Evolutionary conservation across 2,797 vertebrate species (phyloP).

Genomic region (Brachymystax lenok): DNA sequence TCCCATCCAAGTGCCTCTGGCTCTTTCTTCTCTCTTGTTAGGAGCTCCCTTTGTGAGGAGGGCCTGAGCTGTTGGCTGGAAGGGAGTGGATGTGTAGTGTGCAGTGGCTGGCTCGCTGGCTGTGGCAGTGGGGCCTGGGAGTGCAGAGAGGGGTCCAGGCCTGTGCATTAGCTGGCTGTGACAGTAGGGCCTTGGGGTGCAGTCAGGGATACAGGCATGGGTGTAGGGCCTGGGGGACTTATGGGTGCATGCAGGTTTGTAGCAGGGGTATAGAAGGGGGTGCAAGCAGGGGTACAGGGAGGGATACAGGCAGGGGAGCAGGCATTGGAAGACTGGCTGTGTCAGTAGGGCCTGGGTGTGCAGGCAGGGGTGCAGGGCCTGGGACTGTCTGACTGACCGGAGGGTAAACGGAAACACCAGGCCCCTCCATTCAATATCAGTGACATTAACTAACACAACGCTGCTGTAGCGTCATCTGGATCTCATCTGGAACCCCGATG

Average conservation of each 20-base stretch:
- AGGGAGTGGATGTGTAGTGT: constrained; percentile 63
- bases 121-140: constrained; percentile 75
- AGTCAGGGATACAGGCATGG: not conserved
- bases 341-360: no score
- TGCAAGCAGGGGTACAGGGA: constrained; percentile 51
- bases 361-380: constrained; percentile 13
- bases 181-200: not conserved
- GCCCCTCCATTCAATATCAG: constrained; percentile 79
- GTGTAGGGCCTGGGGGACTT: no score
- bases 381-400: constrained; percentile 7
- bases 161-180: constrained; percentile 5
- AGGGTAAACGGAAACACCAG: constrained; percentile 39
- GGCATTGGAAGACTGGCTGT: no score
- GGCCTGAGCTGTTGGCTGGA: constrained; percentile 77
- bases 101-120: constrained; percentile 74
- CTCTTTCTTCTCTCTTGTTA: constrained; percentile 76
- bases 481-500: constrained; percentile 81
- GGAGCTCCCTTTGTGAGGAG: constrained; percentile 80
- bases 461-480: constrained; percentile 86
- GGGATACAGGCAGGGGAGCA: constrained; percentile 34
- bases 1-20: constrained; percentile 81
- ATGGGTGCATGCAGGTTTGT: constrained; percentile 65
- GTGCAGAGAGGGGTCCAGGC: constrained; percentile 38
- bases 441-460: constrained; percentile 74
- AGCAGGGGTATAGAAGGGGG: constrained; percentile 17